These are phyloP conservation scores for Nebria salina DNA, from an alignment of 2,888 invertebrate species.

Conservation along the genomic window DNA sequence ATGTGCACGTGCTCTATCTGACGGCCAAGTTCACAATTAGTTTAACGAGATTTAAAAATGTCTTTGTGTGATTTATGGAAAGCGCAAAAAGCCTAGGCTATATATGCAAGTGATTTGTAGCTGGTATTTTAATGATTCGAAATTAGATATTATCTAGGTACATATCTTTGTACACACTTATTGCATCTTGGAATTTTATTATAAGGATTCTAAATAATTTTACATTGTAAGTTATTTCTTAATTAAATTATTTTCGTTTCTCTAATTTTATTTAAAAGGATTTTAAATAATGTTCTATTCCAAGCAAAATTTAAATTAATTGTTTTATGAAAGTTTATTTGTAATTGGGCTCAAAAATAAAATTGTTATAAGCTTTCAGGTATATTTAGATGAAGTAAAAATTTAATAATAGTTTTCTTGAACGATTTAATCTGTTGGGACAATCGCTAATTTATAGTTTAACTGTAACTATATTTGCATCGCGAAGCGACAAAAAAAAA, in stretches of 20 bases:
- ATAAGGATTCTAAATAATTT: too few species aligned
- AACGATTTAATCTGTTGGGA: neutral
- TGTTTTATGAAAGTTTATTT: too few species aligned
- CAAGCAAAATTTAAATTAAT: too few species aligned
- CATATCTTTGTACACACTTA: too few species aligned
- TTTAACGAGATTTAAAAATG: neutral
- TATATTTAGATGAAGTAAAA: neutral
- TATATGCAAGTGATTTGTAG: neutral
- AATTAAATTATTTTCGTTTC: too few species aligned
- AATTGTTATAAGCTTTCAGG: too few species aligned
- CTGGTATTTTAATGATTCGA: neutral
- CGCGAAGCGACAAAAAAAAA: neutral
- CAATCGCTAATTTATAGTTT: neutral
- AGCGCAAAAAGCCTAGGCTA: neutral
- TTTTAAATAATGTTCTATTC: too few species aligned
- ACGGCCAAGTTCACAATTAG: neutral
- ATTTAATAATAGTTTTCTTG: neutral
- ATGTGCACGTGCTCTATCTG: neutral
- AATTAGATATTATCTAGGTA: neutral
- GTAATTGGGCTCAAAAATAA: too few species aligned
- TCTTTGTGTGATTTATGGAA: neutral
- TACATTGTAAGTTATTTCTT: too few species aligned
- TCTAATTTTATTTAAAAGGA: too few species aligned
- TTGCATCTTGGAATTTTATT: too few species aligned
- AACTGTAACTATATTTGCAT: constrained; percentile 1